phyloP scores from a whole-genome alignment of 2,888 invertebrate genomes.

The Heteropelma amictum region DNA sequence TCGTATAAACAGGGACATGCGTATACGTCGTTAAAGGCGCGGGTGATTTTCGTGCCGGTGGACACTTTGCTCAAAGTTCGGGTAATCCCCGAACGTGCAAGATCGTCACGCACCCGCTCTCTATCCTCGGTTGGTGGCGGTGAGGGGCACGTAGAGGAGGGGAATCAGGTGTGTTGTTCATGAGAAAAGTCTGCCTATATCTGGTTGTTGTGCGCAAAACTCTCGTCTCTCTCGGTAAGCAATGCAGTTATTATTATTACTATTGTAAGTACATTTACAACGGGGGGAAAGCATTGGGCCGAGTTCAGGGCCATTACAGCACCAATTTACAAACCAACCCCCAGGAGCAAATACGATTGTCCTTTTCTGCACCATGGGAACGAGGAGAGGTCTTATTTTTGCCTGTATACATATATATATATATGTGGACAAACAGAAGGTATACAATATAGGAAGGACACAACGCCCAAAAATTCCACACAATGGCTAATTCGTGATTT shows the following conservation, averaged over 20 bases:
- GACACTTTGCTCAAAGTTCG: conserved; percentile 25
- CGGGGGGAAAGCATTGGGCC: background rate
- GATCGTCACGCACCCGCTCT: conserved; percentile 63
- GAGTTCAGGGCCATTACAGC: conserved; percentile 64
- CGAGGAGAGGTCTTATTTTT: conserved; percentile 27
- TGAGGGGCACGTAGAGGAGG: background rate
- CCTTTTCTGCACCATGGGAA: conserved; percentile 45
- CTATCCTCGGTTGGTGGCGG: conserved; percentile 32
- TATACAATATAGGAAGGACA: conserved; percentile 12
- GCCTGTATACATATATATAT: conserved; percentile 47
- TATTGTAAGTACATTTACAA: conserved; percentile 1
- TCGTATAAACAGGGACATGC: background rate
- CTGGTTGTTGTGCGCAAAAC: conserved; percentile 32
- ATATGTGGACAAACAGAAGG: conserved; percentile 61
- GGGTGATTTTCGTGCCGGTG: conserved; percentile 8
- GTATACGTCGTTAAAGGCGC: background rate
- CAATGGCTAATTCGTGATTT: conserved; percentile 72
- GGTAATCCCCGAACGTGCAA: conserved; percentile 66
- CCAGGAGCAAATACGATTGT: conserved; percentile 63
- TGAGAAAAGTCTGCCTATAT: conserved; percentile 57
- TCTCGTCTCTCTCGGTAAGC: conserved; percentile 19
- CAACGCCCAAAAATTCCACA: conserved; percentile 63
- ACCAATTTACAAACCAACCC: conserved; percentile 64
- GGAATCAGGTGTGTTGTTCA: conserved; percentile 52
- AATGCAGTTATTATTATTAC: conserved; percentile 18